phyloP scores from a whole-genome alignment of 2,797 vertebrate genomes.

The Pempheris klunzingeri region DNA sequence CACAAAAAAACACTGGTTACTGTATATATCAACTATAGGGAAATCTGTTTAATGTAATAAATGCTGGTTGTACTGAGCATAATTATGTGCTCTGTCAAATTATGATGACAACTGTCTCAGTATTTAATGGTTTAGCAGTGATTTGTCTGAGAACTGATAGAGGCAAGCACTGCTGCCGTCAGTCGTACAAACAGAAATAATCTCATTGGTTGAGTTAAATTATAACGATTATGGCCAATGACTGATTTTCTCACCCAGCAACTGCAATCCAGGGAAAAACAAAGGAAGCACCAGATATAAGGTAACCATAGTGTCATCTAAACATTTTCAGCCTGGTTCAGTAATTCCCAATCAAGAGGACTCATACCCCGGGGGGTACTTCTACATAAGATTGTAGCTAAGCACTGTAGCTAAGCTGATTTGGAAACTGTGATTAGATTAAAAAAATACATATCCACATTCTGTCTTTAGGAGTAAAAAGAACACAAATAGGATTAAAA shows the following conservation, averaged over 20 bases:
- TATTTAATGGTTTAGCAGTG: neutral
- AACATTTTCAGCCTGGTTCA: neutral
- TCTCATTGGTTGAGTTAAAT: neutral
- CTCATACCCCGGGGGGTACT: too few species aligned
- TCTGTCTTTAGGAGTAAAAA: too few species aligned
- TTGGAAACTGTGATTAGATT: too few species aligned
- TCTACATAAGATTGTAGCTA: too few species aligned
- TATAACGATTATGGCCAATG: too few species aligned
- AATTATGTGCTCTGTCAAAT: neutral
- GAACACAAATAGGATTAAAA: neutral
- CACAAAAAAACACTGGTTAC: conserved; percentile 12
- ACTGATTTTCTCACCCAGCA: neutral
- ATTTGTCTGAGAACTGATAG: neutral
- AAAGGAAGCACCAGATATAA: neutral
- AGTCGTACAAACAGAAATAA: neutral
- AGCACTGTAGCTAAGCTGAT: too few species aligned
- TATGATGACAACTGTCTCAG: neutral
- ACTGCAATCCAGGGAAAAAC: neutral
- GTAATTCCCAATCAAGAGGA: neutral
- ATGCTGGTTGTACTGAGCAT: neutral
- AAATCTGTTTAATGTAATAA: neutral
- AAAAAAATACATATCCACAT: too few species aligned
- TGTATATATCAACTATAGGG: neutral
- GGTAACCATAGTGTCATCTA: neutral
- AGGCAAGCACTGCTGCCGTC: neutral